Evolutionary conservation across 2,797 vertebrate species (phyloP).

Genomic region (Botia almorhae): DNA sequence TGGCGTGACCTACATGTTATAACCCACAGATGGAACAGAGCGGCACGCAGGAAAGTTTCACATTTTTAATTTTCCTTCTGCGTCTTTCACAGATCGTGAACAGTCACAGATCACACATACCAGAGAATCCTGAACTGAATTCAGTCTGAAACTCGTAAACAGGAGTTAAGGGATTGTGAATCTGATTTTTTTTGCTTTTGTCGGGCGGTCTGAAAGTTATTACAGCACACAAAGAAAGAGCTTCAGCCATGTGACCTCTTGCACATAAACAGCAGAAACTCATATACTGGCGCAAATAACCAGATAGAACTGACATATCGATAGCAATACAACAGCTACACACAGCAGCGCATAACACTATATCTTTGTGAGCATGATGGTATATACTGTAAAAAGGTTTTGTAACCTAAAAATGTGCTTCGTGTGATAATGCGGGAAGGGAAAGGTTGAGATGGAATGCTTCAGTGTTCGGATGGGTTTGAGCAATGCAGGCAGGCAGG

Average conservation of each 20-base stretch:
- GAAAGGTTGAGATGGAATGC: background rate
- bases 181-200: background rate
- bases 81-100: conserved; percentile 43
- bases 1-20: conserved; percentile 58
- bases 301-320: background rate
- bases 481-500: background rate
- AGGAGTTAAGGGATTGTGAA: background rate
- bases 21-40: conserved; percentile 52
- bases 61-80: conserved; percentile 58
- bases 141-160: conserved; percentile 9
- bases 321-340: background rate
- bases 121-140: conserved; percentile 10
- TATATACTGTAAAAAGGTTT: background rate
- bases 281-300: background rate
- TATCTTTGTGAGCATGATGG: background rate
- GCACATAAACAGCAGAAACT: background rate
- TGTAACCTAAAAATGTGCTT: conserved; percentile 1
- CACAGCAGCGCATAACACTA: conserved; percentile 1
- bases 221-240: conserved; percentile 14
- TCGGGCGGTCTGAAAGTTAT: conserved; percentile 26
- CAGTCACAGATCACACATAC: conserved; percentile 14
- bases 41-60: conserved; percentile 50
- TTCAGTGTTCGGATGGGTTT: background rate
- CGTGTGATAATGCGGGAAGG: background rate
- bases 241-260: conserved; percentile 6